Conservation (phyloP, 2,888 invertebrate species). For the Ormia ochracea region DNA sequence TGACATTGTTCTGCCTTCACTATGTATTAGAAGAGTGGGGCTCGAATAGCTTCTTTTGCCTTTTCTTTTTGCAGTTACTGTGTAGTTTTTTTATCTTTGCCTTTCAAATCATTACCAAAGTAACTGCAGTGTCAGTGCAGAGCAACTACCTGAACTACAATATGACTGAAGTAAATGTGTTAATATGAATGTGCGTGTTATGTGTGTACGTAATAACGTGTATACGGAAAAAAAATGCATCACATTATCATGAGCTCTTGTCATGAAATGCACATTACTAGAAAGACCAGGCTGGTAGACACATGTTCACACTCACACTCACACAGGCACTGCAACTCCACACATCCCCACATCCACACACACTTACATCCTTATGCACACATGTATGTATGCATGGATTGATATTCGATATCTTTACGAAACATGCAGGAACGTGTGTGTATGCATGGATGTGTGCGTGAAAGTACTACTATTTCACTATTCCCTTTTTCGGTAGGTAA, state of each 20-base stretch:
- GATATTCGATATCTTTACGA: neutral
- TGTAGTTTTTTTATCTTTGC: neutral
- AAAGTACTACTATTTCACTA: constrained; percentile 54
- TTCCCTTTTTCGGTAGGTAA: constrained; percentile 60
- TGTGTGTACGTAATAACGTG: neutral
- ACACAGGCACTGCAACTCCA: too few species aligned
- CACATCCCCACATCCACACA: too few species aligned
- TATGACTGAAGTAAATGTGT: neutral
- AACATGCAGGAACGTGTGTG: neutral
- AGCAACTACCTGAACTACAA: neutral
- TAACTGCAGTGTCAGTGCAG: constrained; percentile 3
- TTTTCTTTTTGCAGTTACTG: neutral
- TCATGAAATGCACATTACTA: constrained; percentile 29
- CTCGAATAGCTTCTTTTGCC: constrained; percentile 2
- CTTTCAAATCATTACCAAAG: constrained; percentile 31
- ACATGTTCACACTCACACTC: neutral
- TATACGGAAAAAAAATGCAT: neutral
- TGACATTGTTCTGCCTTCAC: constrained; percentile 3
- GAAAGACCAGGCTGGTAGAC: neutral
- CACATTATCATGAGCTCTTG: constrained; percentile 27
- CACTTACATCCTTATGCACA: too few species aligned
- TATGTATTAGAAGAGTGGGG: constrained; percentile 1
- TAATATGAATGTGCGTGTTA: neutral
- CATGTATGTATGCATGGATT: too few species aligned
- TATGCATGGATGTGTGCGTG: too few species aligned